Conservation (phyloP, 35 echinoderm and acorn worm genomes). For the Patiria miniata region DNA sequence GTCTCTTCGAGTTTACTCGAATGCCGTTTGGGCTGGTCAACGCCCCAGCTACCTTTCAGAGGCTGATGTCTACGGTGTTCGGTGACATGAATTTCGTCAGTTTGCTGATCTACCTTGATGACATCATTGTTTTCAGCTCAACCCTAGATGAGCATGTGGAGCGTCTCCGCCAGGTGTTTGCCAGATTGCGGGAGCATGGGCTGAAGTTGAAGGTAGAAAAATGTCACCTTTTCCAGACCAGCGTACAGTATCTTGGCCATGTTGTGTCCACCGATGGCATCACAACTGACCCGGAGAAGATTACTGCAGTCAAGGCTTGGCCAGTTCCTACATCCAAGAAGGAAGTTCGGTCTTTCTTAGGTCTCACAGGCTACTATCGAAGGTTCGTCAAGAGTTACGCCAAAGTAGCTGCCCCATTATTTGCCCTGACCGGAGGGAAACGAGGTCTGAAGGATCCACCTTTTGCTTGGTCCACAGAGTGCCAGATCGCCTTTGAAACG, state of each 20-base stretch:
- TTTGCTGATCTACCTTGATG: constrained; percentile 3
- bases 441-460: background rate
- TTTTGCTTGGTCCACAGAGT: background rate
- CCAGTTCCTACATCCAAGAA: constrained; percentile 26
- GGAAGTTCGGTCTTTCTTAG: constrained; percentile 14
- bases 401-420: constrained; percentile 6
- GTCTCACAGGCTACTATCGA: constrained; percentile 21
- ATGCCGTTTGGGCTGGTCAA: constrained; percentile 41
- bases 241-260: constrained; percentile 48
- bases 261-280: constrained; percentile 38
- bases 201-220: constrained; percentile 62
- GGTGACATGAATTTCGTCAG: constrained; percentile 31
- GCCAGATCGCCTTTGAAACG: background rate
- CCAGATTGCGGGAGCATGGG: constrained; percentile 44
- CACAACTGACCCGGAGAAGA: constrained; percentile 46
- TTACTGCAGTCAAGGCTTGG: constrained; percentile 20
- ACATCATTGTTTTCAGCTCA: constrained; percentile 45
- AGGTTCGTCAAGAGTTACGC: background rate
- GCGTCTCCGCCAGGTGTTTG: constrained; percentile 26
- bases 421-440: background rate
- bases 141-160: constrained; percentile 56
- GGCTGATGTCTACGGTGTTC: constrained; percentile 34
- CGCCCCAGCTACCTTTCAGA: constrained; percentile 18
- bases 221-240: constrained; percentile 30
- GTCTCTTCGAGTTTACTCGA: constrained; percentile 35